Conservation (phyloP, 2,113 vertebrate genomes). For the Prolemur simus region DNA sequence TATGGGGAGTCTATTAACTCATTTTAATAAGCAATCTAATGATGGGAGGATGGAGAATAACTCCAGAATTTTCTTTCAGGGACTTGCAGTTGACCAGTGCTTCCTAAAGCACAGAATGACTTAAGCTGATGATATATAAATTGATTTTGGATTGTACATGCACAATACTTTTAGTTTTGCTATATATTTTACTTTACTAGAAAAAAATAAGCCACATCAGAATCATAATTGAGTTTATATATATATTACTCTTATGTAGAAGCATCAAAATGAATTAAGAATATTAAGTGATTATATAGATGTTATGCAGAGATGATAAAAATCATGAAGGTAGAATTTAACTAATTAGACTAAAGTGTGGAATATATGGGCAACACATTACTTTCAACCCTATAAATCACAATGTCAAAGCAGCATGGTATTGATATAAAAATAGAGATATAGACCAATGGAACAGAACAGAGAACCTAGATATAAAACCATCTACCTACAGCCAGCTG, state of each 20-base stretch:
- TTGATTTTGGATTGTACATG: background rate
- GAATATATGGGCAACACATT: background rate
- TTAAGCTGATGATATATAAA: background rate
- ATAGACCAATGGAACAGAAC: too few relatives aligned
- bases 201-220: background rate
- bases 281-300: background rate
- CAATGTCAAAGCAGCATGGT: too few relatives aligned
- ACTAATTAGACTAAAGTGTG: background rate
- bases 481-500: too few relatives aligned
- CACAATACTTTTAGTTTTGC: background rate
- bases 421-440: too few relatives aligned
- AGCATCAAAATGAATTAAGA: background rate
- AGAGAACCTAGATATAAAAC: too few relatives aligned
- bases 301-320: background rate
- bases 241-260: background rate
- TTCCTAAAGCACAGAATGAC: background rate
- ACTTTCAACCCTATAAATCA: background rate
- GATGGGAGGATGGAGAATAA: background rate
- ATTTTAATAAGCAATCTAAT: background rate
- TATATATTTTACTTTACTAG: background rate
- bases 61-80: background rate
- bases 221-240: background rate
- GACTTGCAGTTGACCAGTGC: background rate
- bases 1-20: background rate
- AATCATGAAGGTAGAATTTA: background rate